A percentile compares a stretch with the other conserved stretches of the same genome.
These are phyloP conservation scores for Hydrochoerus hydrochaeris DNA, from an alignment of 2,113 vertebrate genomes.

Conservation along the genomic window DNA sequence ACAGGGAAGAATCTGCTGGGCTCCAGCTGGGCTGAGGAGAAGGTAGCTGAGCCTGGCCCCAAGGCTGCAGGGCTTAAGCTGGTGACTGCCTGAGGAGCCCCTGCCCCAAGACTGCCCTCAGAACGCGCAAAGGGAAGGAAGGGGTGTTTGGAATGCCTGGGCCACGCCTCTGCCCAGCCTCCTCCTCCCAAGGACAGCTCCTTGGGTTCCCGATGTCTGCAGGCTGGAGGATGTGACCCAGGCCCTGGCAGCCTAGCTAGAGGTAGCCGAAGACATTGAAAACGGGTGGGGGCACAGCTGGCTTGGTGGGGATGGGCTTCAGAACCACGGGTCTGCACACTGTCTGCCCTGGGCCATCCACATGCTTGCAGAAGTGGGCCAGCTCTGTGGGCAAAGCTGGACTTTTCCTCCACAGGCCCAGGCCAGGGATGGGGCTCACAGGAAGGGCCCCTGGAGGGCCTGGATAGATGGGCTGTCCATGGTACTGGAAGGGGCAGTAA, in stretches of 20 bases:
- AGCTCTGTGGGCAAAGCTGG: slow-evolving; percentile 80
- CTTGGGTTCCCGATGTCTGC: not conserved
- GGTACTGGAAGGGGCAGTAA: slow-evolving; percentile 94
- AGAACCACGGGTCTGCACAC: slow-evolving; percentile 93
- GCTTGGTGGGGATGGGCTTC: slow-evolving; percentile 98
- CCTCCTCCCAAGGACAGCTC: not conserved
- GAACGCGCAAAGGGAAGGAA: not conserved
- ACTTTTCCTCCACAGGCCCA: slow-evolving; percentile 91
- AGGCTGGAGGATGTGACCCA: not conserved
- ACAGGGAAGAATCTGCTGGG: not conserved
- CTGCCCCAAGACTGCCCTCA: not conserved
- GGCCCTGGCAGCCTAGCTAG: slow-evolving; percentile 76
- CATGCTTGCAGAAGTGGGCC: slow-evolving; percentile 86
- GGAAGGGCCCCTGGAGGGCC: slow-evolving; percentile 86
- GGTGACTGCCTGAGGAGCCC: not conserved
- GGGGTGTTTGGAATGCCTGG: not conserved
- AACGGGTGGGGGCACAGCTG: slow-evolving; percentile 89
- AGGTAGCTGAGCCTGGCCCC: not conserved
- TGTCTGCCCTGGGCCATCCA: slow-evolving; percentile 83
- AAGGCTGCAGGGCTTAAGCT: not conserved
- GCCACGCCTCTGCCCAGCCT: not conserved
- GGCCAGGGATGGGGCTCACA: slow-evolving; percentile 81
- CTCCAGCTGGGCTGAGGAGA: not conserved
- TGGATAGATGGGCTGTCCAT: slow-evolving; percentile 91
- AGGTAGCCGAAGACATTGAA: slow-evolving; percentile 97